Base-by-base conservation (phyloP, 1,140 invertebrate genomes). In the Nasonia giraulti region DNA sequence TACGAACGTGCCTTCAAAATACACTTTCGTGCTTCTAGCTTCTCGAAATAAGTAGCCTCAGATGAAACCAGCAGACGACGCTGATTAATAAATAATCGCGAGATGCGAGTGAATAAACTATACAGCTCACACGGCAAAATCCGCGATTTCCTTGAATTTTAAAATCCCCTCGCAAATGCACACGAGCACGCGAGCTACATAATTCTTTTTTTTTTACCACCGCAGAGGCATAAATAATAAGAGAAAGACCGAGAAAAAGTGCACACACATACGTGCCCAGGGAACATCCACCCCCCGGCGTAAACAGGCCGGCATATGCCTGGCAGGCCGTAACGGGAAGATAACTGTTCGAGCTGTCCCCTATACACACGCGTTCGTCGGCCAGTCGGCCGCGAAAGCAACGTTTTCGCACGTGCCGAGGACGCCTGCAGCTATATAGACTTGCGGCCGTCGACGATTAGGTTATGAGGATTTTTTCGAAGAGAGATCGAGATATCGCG, bases 311-410 rank as follows among this genome's bases (percentile, higher is more conserved):
- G 88, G 88, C 91, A 92, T 92, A 92, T 92, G 92, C 90, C 90
- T 91, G 90, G 88, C 89, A 92, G 92, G 89, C 90, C 91, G 89
- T 92, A 90, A 91, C 92, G 91, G 87, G 87, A 85, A 92, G 91
- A 93, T 92, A 92, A 93, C 91, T 87, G 73, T 68, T 77, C 77
- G 77, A 87, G 86, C 27, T 27, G 78, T 82, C 69, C 74, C 87
- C 85, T 77, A 87, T 62, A 78, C 84, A 77, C 76, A 71, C 55
- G 5, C 69, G 55, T 55, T 80, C 55, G 71, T 66, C 47, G 12
- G 11, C 66, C 10, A 33, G 68, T n/a, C 68, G 82, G 77, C 75
- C 79, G 80, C 74, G 76, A 73, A 33, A 80, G 75, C 74, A 71
- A 76, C 78, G 80, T 62, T 76, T 83, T 68, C 86, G 81, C 68